Evolutionary conservation across 2,797 vertebrate genomes (phyloP), one percentile per base, ranked within the genome.

Genomic region (Poeciliopsis paucimaculata): DNA sequence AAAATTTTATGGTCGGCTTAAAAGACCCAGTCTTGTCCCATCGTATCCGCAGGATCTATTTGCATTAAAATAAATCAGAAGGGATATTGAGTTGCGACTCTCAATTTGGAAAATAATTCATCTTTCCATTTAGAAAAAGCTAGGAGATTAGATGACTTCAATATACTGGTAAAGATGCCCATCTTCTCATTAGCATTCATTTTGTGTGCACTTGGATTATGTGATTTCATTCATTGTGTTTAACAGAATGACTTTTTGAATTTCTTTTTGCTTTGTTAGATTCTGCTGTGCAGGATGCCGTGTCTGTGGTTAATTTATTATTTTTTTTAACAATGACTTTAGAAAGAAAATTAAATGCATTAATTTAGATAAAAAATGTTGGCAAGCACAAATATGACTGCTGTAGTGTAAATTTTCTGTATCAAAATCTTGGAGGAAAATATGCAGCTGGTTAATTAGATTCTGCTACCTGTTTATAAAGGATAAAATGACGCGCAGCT

Each of bases 371-470:
- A n/a, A 82, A 84, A 85, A 74, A 28, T 76, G 62, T 53, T 78
- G 49, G 62, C 46, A 80, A 62, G 55, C 84, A 77, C 57, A 83
- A 77, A 79, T 81, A 62, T 76, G 45, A 73, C 82, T 41, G 49
- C 1, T 41, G 64, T 49, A 20, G 85, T 77, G 39, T 77, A 71
- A 79, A 77, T 86, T 31, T 46, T 82, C 81, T 78, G 5, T 55
- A 5, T 82, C 77, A 53, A 28, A 66, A 66, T 75, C 49, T 55
- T 20, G 45, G 72, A 83, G 78, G 51, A 68, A 45, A 80, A 75
- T 66, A 55, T 51, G 62, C 5, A 41, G 43, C 68, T 84, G 74
- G 70, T 82, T 84, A 89, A 92, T 90, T 82, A 87, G 77, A 66
- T 79, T 76, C 16, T 77, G 68, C 72, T 77, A 20, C 55, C 49